A percentile compares a stretch with the other conserved stretches of the same genome.
These are phyloP conservation scores for Lathronympha strigana DNA, from an alignment of 2,888 invertebrate genomes.

Conservation along the genomic window DNA sequence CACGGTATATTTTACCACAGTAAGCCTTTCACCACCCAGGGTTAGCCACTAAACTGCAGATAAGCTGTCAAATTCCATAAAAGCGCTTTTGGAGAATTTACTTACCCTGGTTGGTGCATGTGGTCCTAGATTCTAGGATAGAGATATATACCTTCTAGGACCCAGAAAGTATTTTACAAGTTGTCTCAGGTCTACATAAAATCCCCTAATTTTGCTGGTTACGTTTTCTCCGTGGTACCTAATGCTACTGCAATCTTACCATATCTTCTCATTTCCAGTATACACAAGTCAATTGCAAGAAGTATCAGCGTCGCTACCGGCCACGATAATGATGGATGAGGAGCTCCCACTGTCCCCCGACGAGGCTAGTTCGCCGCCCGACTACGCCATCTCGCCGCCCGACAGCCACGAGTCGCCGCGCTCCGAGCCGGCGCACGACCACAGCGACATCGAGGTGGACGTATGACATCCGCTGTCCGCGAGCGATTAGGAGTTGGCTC, in stretches of 20 bases:
- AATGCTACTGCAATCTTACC: neutral
- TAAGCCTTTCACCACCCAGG: no score
- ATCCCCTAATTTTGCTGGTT: no score
- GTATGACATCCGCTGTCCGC: constrained; percentile 73
- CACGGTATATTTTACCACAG: no score
- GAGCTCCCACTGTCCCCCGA: constrained; percentile 65
- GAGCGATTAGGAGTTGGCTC: constrained; percentile 59
- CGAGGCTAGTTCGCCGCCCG: constrained; percentile 70
- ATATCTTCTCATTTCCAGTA: constrained; percentile 57
- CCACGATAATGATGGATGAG: constrained; percentile 82
- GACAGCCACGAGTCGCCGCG: constrained; percentile 61
- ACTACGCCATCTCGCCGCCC: constrained; percentile 60
- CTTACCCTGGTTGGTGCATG: no score
- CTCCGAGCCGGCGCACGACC: constrained; percentile 59
- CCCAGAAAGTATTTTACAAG: no score
- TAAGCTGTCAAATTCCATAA: no score
- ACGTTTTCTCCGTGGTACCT: no score
- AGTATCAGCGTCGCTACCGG: constrained; percentile 77
- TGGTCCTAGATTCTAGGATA: no score
- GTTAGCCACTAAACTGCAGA: no score
- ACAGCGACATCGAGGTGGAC: constrained; percentile 76
- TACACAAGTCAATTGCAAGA: constrained; percentile 78
- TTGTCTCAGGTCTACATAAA: no score
- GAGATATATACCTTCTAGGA: no score
- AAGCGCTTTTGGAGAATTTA: no score